Evolutionary conservation across 2,113 vertebrate species (phyloP), one percentile per base, ranked within the genome.

Genomic region (Barnardius zonarius): DNA sequence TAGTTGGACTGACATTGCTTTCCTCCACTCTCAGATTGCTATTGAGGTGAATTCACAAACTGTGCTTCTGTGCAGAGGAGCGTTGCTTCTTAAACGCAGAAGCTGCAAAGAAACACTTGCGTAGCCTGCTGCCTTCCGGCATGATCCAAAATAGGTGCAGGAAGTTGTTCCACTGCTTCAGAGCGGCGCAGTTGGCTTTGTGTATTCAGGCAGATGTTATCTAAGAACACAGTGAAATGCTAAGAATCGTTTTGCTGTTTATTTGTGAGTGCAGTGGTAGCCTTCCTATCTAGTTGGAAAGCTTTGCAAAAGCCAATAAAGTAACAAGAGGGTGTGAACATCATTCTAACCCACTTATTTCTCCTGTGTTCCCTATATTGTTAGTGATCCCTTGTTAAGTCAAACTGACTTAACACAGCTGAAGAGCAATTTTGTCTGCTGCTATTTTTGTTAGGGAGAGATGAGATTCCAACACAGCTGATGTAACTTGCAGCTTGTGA

Each of bases 391-490:
- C 87, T 86, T 76, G 88, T 89, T 92, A 86, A 94, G 86, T 83
- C 92, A 92, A 90, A 94, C 70, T 44, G 67, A 92, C 92, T 96
- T 96, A 86, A 41, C 90, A 30, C 72, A 83, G 83, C 86, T 90
- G 90, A 96, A 91, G 73, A 92, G 86, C 88, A 94, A 88, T 93
- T 95, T 90, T 72, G 74, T 96, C 83, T 91, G 86, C 88, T 91
- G 59, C 77, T 93, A 9, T 92, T 95, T 92, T 80, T 79, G 86
- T 78, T 77, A 57, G 63, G 54, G 77, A 92, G 78, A 91, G 59
- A 77, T 90, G 83, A 92, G 86, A 78, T 95, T 93, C 83, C 82
- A 72, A 90, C 27, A 6, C 75, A 80, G 93, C 86, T 92, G 91
- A 89, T 93, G 57, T 81, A 92, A 87, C 91, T 86, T 81, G 78